phyloP scores from a whole-genome alignment of 2,113 vertebrate genomes.

The Oncorhynchus tshawytscha region DNA sequence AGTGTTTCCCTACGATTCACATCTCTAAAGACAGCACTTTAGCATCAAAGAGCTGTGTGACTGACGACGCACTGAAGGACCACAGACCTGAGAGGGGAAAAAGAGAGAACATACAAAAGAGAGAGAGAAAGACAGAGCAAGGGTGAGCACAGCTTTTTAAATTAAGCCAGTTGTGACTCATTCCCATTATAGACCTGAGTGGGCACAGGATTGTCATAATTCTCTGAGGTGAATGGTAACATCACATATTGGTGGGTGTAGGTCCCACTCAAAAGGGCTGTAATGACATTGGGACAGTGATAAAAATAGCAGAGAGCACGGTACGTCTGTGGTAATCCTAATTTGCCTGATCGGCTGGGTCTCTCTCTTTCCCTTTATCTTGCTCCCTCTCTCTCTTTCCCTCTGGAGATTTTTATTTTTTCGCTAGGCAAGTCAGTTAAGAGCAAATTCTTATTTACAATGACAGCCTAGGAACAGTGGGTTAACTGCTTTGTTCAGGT shows the following conservation, averaged over 20 bases:
- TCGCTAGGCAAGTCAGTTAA: too few species aligned
- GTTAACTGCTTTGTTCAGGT: too few species aligned
- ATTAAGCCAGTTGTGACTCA: slow-evolving; percentile 55
- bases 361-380: not conserved
- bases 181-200: not conserved
- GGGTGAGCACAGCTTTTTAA: not conserved
- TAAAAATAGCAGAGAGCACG: too few species aligned
- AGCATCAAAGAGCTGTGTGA: not conserved
- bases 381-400: not conserved
- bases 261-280: not conserved
- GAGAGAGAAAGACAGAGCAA: not conserved
- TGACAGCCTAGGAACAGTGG: too few species aligned
- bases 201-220: not conserved
- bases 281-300: not conserved
- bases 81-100: slow-evolving; percentile 1
- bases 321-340: not conserved
- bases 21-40: not conserved
- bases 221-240: not conserved
- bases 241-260: not conserved
- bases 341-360: not conserved
- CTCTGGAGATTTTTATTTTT: not conserved
- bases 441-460: too few species aligned
- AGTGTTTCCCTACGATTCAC: slow-evolving; percentile 8
- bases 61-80: not conserved
- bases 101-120: not conserved